Evolutionary conservation across 1,140 invertebrate species (phyloP), one percentile per base, ranked within the genome.

Genomic region (Gerris buenoi): DNA sequence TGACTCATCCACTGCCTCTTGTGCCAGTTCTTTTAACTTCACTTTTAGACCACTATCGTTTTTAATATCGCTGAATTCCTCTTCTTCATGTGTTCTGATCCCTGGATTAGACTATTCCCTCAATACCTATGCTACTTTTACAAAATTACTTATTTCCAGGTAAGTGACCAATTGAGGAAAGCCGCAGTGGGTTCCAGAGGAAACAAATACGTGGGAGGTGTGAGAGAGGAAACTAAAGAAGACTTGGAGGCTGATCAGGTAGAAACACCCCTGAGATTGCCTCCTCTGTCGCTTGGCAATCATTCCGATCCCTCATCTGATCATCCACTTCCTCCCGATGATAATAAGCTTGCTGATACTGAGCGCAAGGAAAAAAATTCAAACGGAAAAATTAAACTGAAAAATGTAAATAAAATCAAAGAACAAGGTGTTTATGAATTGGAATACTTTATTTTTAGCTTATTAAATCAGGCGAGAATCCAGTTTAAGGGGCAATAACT

Each of bases 161-260:
- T 75, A 1, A 89, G 84, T 25, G 88, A 90, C 65, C 87, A 90
- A 75, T 83, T 88, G 29, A 80, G 88, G 57, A 82, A 82, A 68
- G 81, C 86, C 1, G 88, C 88, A 15, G 82, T 86, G 77, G 84
- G 86, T 22, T 90, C 88, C 88, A 77, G 88, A 64, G 81, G 80
- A 58, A 85, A 86, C 67, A 89, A 88, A 75, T 88, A 90, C 73
- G 81, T 81, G 25, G 83, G 82, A n/a, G 84, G 84, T 72, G 80
- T 84, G 0, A 46, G 33, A 46, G 33, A 46, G 5, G 33, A 46
- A 46, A 18, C 5, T 10, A 46, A 46, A 46, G 33, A 46, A 46
- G 33, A 46, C 18, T 10, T 46, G 5, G 33, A 46, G 5, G 5
- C 33, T 18, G 5, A 46, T 5, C 5, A 46, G 5, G 33, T 46